Evolutionary conservation across 2,113 vertebrate genomes (phyloP), one percentile per base, ranked within the genome.

Genomic region (Pavo muticus): DNA sequence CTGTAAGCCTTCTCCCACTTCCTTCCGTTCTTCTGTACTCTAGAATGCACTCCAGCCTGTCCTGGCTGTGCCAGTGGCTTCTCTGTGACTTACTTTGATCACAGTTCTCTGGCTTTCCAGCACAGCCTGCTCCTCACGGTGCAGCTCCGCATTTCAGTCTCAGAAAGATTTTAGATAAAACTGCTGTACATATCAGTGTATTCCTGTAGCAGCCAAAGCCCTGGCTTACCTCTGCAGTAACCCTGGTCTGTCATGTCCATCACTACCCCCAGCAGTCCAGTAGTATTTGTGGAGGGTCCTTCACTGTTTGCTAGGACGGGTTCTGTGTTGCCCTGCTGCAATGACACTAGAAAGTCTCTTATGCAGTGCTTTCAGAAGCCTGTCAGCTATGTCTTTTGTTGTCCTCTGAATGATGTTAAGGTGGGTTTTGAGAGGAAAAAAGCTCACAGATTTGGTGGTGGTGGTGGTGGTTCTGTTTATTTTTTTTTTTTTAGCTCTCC

Each of bases 71-170:
- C 48, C 59, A 27, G 24, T 37, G 35, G 35, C 37, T 61, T 57
- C 37, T 68, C 61, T 76, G 47, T 48, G 4, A 21, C 47, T 19
- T 40, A 23, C 67, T 90, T 92, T 77, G 27, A 59, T 65, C 81
- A 35, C 21, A 39, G 50, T 20, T 80, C 42, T 75, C 32, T 89
- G 59, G 44, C 54, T 87, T 87, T 88, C 68, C 87, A 76, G 30
- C 52, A 75, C 71, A 61, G 54, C 59, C 40, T 63, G 21, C 8
- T 83, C 29, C 63, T 85, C 37, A 59, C 65, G 73, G 64, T 10
- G 0, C 35, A 69, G 60, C 50, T 87, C 14, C 63, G 7, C 15
- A 4, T 7, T 92, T 32, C 20, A 50, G 32, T 59, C 50, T 44
- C 9, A 6, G 29, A 25, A 85, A 44, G 71, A 67, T 79, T 89